These are phyloP conservation scores for Odontocerum albicorne DNA, from an alignment of 2,888 invertebrate species.

Conservation along the genomic window DNA sequence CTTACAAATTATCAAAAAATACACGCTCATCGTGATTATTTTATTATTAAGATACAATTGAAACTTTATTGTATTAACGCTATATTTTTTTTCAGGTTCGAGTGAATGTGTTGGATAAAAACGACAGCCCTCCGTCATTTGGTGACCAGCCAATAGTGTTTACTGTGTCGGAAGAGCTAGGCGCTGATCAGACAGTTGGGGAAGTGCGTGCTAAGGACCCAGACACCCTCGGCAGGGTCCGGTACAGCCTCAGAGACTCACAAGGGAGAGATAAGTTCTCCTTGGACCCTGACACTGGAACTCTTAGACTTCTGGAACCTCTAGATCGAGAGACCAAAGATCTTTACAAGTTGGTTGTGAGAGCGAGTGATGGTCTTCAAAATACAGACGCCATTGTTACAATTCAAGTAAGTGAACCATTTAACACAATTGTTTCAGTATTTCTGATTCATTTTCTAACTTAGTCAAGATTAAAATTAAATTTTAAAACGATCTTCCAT, in stretches of 20 bases:
- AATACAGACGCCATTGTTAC: conserved; percentile 76
- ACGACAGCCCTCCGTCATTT: conserved; percentile 93
- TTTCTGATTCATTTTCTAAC: background rate
- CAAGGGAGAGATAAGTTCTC: conserved; percentile 61
- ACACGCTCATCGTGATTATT: too few species aligned
- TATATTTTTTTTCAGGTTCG: conserved; percentile 71
- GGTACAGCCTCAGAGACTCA: conserved; percentile 71
- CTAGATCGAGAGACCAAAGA: conserved; percentile 83
- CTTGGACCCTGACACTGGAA: conserved; percentile 72
- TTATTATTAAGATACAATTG: too few species aligned
- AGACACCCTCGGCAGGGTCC: conserved; percentile 77
- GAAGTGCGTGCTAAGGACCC: conserved; percentile 81
- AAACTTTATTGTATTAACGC: too few species aligned
- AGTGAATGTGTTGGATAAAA: conserved; percentile 85
- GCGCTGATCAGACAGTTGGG: conserved; percentile 77
- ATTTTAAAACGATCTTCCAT: background rate
- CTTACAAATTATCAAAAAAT: too few species aligned
- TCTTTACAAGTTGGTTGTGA: conserved; percentile 74
- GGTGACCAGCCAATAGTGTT: conserved; percentile 69
- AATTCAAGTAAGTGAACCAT: conserved; percentile 74
- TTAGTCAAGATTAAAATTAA: background rate
- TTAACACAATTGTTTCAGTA: too few species aligned
- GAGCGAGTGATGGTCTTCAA: conserved; percentile 89
- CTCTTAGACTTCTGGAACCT: conserved; percentile 72
- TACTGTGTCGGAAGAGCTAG: conserved; percentile 82